These are phyloP conservation scores for Sinohyriopsis cumingii DNA, from an alignment of 2,888 invertebrate genomes.

Conservation along the genomic window DNA sequence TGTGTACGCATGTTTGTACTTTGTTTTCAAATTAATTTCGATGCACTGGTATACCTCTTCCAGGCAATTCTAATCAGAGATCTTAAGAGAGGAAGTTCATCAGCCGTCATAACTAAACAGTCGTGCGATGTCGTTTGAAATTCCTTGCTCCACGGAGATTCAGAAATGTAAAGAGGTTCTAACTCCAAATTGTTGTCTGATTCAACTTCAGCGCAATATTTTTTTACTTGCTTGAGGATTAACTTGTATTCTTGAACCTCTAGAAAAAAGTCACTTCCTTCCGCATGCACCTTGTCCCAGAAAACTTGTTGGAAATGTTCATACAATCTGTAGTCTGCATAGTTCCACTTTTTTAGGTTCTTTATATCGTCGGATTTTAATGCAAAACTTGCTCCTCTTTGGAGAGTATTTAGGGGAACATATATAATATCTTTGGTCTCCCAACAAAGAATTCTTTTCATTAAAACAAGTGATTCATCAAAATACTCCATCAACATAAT, in stretches of 20 bases:
- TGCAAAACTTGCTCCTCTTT: conserved; percentile 16
- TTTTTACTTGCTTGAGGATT: conserved; percentile 23
- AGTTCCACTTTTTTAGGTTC: conserved; percentile 47
- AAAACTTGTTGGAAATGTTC: conserved; percentile 51
- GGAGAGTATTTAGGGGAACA: conserved; percentile 43
- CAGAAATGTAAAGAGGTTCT: conserved; percentile 7
- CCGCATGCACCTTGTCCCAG: conserved; percentile 33
- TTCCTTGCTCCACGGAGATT: conserved; percentile 24
- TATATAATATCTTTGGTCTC: conserved; percentile 60
- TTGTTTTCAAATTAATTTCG: not conserved
- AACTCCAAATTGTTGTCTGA: not conserved
- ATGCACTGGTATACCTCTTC: conserved; percentile 13
- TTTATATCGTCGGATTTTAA: conserved; percentile 33
- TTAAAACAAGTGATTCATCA: conserved; percentile 64
- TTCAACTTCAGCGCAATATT: conserved; percentile 17
- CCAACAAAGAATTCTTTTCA: conserved; percentile 64
- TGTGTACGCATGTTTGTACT: no score
- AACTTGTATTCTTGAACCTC: conserved; percentile 45
- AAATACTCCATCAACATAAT: conserved; percentile 65
- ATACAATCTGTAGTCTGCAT: conserved; percentile 59
- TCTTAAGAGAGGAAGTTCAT: conserved; percentile 23
- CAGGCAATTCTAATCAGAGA: conserved; percentile 29
- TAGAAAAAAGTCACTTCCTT: conserved; percentile 30
- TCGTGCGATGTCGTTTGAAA: conserved; percentile 24
- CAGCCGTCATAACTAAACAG: conserved; percentile 32